phyloP scores from a whole-genome alignment of 2,797 vertebrate species.

The Chromobotia macracanthus region DNA sequence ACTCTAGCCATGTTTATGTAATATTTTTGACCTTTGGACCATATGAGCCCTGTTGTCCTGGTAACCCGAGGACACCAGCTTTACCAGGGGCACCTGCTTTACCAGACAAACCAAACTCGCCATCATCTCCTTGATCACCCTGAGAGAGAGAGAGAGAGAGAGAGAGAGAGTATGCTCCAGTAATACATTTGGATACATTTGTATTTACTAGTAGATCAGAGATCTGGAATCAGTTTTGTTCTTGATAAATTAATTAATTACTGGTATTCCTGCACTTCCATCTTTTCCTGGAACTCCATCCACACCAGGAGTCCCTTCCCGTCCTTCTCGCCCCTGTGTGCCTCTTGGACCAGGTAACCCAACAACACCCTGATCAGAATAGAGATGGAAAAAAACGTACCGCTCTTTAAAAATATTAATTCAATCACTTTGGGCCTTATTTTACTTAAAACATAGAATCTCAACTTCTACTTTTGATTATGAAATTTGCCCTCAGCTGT shows the following conservation, averaged over 20 bases:
- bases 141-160: constrained; percentile 57
- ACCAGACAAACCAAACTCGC: constrained; percentile 83
- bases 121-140: constrained; percentile 95
- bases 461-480: neutral
- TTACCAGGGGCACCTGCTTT: constrained; percentile 87
- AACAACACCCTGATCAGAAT: constrained; percentile 68
- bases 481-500: neutral
- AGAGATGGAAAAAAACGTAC: constrained; percentile 52
- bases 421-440: too few species aligned
- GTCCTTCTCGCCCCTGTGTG: constrained; percentile 92
- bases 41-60: constrained; percentile 89
- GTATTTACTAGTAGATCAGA: neutral
- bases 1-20: neutral
- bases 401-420: too few species aligned
- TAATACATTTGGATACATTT: too few species aligned
- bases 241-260: constrained; percentile 57
- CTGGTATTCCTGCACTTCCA: constrained; percentile 82
- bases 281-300: constrained; percentile 90
- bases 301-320: constrained; percentile 83
- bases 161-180: neutral
- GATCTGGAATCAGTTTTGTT: neutral
- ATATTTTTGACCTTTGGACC: constrained; percentile 85
- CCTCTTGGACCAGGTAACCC: constrained; percentile 85
- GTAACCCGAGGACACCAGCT: constrained; percentile 87
- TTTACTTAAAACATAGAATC: too few species aligned